phyloP scores from a whole-genome alignment of 2,797 vertebrate genomes.

The Ctenopoma multispine region DNA sequence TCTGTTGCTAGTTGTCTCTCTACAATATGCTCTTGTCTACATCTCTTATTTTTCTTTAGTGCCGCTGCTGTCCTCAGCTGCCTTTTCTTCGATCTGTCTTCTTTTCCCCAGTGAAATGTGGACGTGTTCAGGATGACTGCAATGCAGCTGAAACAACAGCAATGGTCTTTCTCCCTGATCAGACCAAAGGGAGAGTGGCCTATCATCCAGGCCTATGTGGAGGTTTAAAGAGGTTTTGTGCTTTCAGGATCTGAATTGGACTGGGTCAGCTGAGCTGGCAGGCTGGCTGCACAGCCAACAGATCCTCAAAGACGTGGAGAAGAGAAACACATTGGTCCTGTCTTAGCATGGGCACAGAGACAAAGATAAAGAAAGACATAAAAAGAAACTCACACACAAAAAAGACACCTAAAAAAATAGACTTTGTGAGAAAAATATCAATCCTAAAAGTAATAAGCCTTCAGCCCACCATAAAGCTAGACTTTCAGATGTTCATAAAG shows the following conservation, averaged over 20 bases:
- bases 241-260: conserved; percentile 45
- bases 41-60: conserved; percentile 25
- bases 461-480: conserved; percentile 3
- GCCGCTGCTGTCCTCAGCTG: conserved; percentile 41
- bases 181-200: conserved; percentile 55
- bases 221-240: conserved; percentile 44
- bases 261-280: conserved; percentile 12
- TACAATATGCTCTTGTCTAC: neutral
- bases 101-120: conserved; percentile 56
- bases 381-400: conserved; percentile 18
- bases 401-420: neutral
- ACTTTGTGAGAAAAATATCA: conserved; percentile 5
- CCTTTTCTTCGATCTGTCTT: conserved; percentile 56
- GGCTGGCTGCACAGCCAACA: conserved; percentile 29
- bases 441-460: neutral
- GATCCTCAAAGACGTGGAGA: conserved; percentile 53
- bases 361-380: conserved; percentile 38
- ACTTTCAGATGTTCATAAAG: conserved; percentile 23
- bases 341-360: conserved; percentile 50
- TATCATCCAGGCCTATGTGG: conserved; percentile 45
- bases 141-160: conserved; percentile 80
- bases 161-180: conserved; percentile 41
- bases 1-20: conserved; percentile 2
- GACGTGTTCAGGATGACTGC: conserved; percentile 71
- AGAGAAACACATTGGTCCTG: conserved; percentile 34